These are phyloP conservation scores for Hydra vulgaris DNA, from an alignment of 30 jellyfish, hydroid and myxozoan genomes.

Conservation along the genomic window DNA sequence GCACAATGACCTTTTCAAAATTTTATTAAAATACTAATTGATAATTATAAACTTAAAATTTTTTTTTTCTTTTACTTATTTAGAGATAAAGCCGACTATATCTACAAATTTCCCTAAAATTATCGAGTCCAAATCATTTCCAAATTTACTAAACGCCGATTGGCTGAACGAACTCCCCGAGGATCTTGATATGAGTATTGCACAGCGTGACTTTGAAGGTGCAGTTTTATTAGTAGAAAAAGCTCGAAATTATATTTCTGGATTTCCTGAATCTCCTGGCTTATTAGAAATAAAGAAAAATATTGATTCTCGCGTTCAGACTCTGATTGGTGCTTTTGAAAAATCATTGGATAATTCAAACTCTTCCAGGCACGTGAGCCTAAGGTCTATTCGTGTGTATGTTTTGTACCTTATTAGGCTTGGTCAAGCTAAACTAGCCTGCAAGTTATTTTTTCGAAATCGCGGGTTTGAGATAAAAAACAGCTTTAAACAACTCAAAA, in stretches of 20 bases:
- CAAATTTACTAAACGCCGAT: conserved; percentile 74
- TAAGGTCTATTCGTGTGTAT: conserved; percentile 76
- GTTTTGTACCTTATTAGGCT: conserved; percentile 66
- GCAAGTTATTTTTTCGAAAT: conserved; percentile 75
- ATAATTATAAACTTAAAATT: no score
- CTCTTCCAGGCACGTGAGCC: conserved; percentile 79
- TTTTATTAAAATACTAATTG: no score
- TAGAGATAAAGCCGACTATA: background rate
- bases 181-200: conserved; percentile 92
- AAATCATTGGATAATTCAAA: conserved; percentile 80
- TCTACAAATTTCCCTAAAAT: background rate
- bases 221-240: conserved; percentile 77
- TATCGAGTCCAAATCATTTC: background rate
- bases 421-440: conserved; percentile 81
- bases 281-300: conserved; percentile 48
- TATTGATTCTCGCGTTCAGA: conserved; percentile 52
- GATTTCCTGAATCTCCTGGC: conserved; percentile 75
- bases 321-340: conserved; percentile 59
- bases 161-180: conserved; percentile 95
- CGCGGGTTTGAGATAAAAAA: conserved; percentile 79
- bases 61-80: background rate
- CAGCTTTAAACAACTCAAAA: conserved; percentile 81
- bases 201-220: conserved; percentile 80
- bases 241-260: conserved; percentile 69
- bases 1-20: no score